Percentiles rank a stretch among this genome's conserved stretches.
Conservation (phyloP, 2,113 vertebrate genomes). For the Oplegnathus fasciatus region DNA sequence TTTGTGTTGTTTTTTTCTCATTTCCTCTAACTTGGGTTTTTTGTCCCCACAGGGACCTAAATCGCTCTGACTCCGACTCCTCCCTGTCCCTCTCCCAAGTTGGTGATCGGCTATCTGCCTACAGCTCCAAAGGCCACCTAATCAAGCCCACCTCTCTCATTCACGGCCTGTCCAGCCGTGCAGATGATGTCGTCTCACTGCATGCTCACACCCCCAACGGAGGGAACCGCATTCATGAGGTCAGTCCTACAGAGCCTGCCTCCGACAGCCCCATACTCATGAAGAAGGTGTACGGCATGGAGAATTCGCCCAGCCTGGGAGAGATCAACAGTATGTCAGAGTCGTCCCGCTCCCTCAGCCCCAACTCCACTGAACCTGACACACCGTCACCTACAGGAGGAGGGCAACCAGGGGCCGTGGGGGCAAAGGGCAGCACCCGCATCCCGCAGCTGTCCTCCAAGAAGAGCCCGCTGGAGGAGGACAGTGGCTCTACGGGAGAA, state of each 20-base stretch:
- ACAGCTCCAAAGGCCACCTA: slow-evolving; percentile 84
- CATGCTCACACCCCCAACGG: slow-evolving; percentile 85
- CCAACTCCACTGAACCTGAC: slow-evolving; percentile 95
- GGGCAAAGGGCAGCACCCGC: slow-evolving; percentile 85
- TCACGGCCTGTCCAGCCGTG: slow-evolving; percentile 72
- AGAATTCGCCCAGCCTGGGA: slow-evolving; percentile 89
- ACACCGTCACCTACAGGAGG: slow-evolving; percentile 90
- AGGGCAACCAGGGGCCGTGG: slow-evolving; percentile 69
- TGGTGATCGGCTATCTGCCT: slow-evolving; percentile 87
- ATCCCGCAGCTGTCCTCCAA: slow-evolving; percentile 95
- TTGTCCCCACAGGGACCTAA: slow-evolving; percentile 87
- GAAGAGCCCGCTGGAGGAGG: slow-evolving; percentile 93
- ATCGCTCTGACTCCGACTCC: slow-evolving; percentile 95
- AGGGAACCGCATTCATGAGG: slow-evolving; percentile 85
- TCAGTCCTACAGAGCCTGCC: slow-evolving; percentile 74
- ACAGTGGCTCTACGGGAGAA: slow-evolving; percentile 93
- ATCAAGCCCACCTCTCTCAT: slow-evolving; percentile 88
- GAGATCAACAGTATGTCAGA: slow-evolving; percentile 91
- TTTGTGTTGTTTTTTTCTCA: neutral
- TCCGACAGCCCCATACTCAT: slow-evolving; percentile 89
- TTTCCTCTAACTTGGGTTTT: slow-evolving; percentile 25
- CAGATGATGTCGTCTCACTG: slow-evolving; percentile 81
- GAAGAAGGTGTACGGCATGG: slow-evolving; percentile 88
- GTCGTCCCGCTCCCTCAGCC: slow-evolving; percentile 93
- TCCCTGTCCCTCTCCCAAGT: slow-evolving; percentile 93